Conservation (phyloP, 2,888 invertebrate genomes). For the Branchinecta sandiegonensis region DNA sequence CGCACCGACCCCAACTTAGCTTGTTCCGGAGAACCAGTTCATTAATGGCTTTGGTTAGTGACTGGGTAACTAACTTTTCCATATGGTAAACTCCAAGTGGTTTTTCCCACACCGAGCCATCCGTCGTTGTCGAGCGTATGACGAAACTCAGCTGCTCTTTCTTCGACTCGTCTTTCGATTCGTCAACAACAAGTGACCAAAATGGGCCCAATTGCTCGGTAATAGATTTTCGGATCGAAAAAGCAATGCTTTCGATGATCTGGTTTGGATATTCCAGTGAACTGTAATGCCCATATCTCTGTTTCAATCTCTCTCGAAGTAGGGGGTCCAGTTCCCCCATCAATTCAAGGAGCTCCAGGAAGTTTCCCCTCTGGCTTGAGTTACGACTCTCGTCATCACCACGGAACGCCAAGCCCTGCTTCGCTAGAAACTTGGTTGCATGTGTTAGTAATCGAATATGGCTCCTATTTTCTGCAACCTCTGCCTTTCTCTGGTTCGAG, state of each 20-base stretch:
- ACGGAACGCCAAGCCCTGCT: slow-evolving; percentile 25
- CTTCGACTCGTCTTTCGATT: slow-evolving; percentile 22
- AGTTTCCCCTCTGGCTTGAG: slow-evolving; percentile 24
- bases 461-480: slow-evolving; percentile 18
- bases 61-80: slow-evolving; percentile 17
- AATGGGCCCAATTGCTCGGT: slow-evolving; percentile 19
- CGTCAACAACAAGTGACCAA: slow-evolving; percentile 23
- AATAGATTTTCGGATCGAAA: slow-evolving; percentile 12
- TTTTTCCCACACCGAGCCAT: slow-evolving; percentile 18
- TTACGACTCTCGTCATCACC: slow-evolving; percentile 21
- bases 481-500: slow-evolving; percentile 16
- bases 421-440: slow-evolving; percentile 23
- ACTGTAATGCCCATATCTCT: slow-evolving; percentile 13
- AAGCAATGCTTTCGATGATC: slow-evolving; percentile 22
- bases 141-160: slow-evolving; percentile 25
- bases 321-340: too few species aligned
- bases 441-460: slow-evolving; percentile 21
- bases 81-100: slow-evolving; percentile 17
- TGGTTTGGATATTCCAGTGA: slow-evolving; percentile 24
- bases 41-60: slow-evolving; percentile 17
- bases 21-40: slow-evolving; percentile 10
- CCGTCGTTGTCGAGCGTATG: slow-evolving; percentile 12
- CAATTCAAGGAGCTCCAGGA: slow-evolving; percentile 23
- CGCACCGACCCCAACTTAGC: slow-evolving; percentile 19
- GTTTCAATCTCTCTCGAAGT: too few species aligned